phyloP scores from a whole-genome alignment of 2,797 vertebrate genomes.

The Rhinichthys osculus region DNA sequence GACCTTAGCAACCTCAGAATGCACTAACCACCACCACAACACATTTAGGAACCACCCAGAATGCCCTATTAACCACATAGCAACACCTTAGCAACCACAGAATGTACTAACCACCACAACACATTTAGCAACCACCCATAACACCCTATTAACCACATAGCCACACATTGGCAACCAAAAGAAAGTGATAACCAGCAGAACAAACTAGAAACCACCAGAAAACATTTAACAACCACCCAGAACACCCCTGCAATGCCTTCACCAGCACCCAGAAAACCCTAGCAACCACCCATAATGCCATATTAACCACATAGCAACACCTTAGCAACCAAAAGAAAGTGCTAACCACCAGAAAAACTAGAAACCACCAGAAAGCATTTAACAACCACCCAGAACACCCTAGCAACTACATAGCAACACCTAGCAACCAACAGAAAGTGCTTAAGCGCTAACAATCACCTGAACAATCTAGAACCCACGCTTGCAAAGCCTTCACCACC shows the following conservation, averaged over 20 bases:
- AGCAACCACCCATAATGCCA: neutral
- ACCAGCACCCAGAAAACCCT: neutral
- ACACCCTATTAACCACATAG: neutral
- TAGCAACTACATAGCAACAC: neutral
- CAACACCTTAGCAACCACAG: neutral
- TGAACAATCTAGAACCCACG: neutral
- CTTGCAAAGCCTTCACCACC: neutral
- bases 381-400: neutral
- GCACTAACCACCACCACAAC: neutral
- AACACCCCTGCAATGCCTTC: no score
- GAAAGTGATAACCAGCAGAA: no score
- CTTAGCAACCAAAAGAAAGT: no score
- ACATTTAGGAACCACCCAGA: neutral
- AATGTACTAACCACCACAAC: neutral
- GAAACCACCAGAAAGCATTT: no score
- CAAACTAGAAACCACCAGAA: no score
- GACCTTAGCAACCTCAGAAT: neutral
- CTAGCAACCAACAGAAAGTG: neutral
- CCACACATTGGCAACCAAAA: neutral
- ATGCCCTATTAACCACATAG: neutral
- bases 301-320: no score
- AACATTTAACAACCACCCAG: no score
- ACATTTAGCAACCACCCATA: no score
- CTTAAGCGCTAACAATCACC: neutral
- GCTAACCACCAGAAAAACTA: no score